Base-by-base conservation (phyloP, 1,140 invertebrate genomes). In the Drosophila novamexicana region DNA sequence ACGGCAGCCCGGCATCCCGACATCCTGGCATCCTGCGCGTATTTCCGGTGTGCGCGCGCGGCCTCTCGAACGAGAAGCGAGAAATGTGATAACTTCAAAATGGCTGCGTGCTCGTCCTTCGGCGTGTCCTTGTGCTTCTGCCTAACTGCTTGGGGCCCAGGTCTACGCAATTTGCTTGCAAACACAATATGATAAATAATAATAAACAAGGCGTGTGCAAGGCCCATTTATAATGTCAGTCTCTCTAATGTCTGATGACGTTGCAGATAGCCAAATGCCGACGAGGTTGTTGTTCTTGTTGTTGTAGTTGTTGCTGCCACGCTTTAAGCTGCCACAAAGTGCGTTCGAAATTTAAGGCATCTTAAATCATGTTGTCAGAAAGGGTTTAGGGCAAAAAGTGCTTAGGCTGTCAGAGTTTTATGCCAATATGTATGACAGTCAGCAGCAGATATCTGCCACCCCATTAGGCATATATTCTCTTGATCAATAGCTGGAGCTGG, bases 181-280 rank as follows among this genome's bases (percentile, higher is more conserved):
- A 69, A 16, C 45, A 76, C 81, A 84, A 81, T 29, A 29, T 69
- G 67, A 90, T 90, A 83, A 77, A 86, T 89, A 84, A 86, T 89
- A 84, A 85, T 91, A 90, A 90, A 88, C 76, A 75, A 83, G 90
- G 90, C 90, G 90, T 91, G 90, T 91, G 90, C 86, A 82, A 81
- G 83, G 22, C 22, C 86, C 77, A 80, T 91, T 91, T 90, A 90
- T 90, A 88, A 78, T 91, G 90, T 91, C 82, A 71, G 83, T 42
- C 22, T 29, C 22, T 29, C 4, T 29, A 29, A 29, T 12, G 44
- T 10, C 56, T 81, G 81, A 78, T 81, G 75, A 81, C 72, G 70
- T 53, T 69, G 50, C 44, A 71, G 81, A 85, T 85, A 45, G 42
- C 42, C 12, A 16, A 45, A 45, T 42, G 40, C 40, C n/a, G 14